Evolutionary conservation across 2,888 invertebrate genomes (phyloP).

Genomic region (Pammene aurita): DNA sequence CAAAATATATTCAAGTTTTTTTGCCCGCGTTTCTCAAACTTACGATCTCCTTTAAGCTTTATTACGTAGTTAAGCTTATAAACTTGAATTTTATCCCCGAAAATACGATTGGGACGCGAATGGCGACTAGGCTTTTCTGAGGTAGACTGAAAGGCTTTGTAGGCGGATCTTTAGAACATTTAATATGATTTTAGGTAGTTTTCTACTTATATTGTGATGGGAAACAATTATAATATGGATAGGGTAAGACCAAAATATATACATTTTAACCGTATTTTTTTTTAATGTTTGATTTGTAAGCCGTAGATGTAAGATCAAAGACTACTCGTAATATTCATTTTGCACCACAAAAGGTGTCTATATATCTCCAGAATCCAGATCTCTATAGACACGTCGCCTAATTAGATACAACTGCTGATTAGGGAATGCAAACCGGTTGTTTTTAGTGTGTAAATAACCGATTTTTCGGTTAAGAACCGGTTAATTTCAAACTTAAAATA

Average conservation of each 20-base stretch:
- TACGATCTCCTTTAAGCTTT: conserved; percentile 37
- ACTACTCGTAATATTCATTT: too few relatives aligned
- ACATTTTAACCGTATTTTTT: too few relatives aligned
- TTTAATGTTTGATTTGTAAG: too few relatives aligned
- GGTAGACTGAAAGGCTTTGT: conserved; percentile 6
- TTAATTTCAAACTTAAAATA: too few relatives aligned
- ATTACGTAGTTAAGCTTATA: conserved; percentile 35
- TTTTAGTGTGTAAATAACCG: too few relatives aligned
- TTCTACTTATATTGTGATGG: not conserved
- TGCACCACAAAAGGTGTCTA: too few relatives aligned
- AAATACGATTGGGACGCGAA: conserved; percentile 22
- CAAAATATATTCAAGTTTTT: conserved; percentile 20
- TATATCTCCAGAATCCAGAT: too few relatives aligned
- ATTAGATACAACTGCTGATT: too few relatives aligned
- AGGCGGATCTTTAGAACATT: not conserved
- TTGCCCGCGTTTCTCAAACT: conserved; percentile 23
- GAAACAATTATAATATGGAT: conserved; percentile 6
- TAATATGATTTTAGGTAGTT: not conserved
- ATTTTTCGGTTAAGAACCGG: too few relatives aligned
- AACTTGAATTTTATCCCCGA: conserved; percentile 35
- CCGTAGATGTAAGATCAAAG: too few relatives aligned
- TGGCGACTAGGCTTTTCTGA: conserved; percentile 8
- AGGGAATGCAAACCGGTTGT: too few relatives aligned
- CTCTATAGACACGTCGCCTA: too few relatives aligned
- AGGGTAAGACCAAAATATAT: not conserved